phyloP scores from a whole-genome alignment of 2,888 invertebrate species.

The Oscheius sp. region DNA sequence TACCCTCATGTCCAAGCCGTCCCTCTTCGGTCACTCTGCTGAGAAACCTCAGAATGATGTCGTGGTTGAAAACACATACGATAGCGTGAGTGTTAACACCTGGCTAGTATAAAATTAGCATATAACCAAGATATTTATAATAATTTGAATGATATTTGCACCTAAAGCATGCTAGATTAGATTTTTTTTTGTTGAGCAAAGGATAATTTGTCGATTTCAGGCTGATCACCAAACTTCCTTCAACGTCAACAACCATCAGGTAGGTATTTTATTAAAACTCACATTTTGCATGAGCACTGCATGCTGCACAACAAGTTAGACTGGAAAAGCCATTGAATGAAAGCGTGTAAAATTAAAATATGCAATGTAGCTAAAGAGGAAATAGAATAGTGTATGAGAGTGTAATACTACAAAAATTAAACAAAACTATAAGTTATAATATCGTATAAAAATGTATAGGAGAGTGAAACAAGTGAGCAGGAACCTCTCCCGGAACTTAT shows the following conservation, averaged over 20 bases:
- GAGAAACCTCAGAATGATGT: conserved; percentile 31
- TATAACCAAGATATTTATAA: not conserved
- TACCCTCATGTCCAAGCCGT: conserved; percentile 32
- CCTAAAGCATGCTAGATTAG: not conserved
- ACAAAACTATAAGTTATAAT: no score
- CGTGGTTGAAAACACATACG: conserved; percentile 28
- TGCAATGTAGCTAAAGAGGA: not conserved
- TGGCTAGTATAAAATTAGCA: not conserved
- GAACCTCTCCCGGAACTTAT: no score
- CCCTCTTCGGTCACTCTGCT: conserved; percentile 32
- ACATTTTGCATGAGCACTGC: not conserved
- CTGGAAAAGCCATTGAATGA: not conserved
- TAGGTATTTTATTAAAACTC: not conserved
- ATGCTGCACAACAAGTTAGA: not conserved
- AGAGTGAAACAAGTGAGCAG: no score
- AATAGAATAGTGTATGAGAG: not conserved
- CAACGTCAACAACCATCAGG: not conserved
- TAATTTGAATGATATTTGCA: not conserved
- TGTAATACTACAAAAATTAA: not conserved
- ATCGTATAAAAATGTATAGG: no score
- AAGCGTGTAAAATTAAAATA: not conserved
- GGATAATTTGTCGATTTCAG: not conserved
- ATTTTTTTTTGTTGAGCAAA: not conserved
- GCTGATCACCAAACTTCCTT: not conserved
- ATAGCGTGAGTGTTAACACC: conserved; percentile 35